Base-by-base conservation (phyloP, 2,113 vertebrate species). In the Saccopteryx bilineata region DNA sequence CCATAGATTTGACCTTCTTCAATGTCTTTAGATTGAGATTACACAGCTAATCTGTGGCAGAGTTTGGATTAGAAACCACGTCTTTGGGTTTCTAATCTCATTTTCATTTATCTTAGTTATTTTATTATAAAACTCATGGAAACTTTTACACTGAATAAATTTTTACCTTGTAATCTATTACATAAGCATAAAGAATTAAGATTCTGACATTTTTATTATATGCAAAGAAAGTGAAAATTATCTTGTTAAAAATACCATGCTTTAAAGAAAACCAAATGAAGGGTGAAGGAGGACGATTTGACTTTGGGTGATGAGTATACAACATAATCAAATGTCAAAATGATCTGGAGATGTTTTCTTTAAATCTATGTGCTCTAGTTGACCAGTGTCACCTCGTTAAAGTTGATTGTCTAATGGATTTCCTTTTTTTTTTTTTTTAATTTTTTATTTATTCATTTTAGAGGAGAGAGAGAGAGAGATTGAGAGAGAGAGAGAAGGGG, bases 201-300 rank as follows among this genome's bases (percentile, higher is more conserved):
- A 93, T 76, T 84, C 56, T 90, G 93, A 87, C 75, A 94, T 95
- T 96, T 96, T 87, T 91, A 81, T 94, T 96, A 60, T 63, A 92
- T 93, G 39, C 54, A 90, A 97, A 92, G 71, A 93, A 96, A 96
- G 31, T 87, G 12, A 97, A 96, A 95, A 96, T 96, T 96, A 97
- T 75, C 86, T 94, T 87, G 61, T 93, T 96, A 85, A 95, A 97
- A 96, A 96, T 83, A 88, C 75, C 75, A 78, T 56, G 75, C 90
- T 95, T 85, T 39, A 39, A 39, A 39, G 39, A 39, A 39, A 39
- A 39, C 39, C 39, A 39, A 39, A 39, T 39, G 39, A 39, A 39
- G 39, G 39, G 39, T 39, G 39, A 39, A 39, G 39, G 39, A 39
- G 39, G 39, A 39, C 39, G 39, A 39, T 39, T 39, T 39, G 39